phyloP scores from a whole-genome alignment of 2,113 vertebrate genomes.

The Microcebus lehilahytsara region DNA sequence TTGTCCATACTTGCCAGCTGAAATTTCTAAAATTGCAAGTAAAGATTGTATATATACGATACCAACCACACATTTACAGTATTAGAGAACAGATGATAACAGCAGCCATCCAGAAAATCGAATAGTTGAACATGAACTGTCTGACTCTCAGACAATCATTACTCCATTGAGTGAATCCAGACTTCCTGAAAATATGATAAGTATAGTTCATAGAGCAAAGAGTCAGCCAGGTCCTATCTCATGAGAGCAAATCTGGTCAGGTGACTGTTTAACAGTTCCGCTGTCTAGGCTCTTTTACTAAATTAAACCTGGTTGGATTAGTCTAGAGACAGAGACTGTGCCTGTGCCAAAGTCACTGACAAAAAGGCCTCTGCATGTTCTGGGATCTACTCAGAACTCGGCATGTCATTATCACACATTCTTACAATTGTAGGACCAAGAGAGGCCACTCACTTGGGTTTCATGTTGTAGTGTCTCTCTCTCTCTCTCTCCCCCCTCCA shows the following conservation, averaged over 20 bases:
- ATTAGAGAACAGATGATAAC: not conserved
- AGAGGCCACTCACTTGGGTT: not conserved
- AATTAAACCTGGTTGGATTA: not conserved
- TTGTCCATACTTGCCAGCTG: not conserved
- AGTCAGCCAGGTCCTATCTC: not conserved
- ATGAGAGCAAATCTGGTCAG: not conserved
- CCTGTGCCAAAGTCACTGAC: not conserved
- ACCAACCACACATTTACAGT: not conserved
- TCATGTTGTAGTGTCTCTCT: not conserved
- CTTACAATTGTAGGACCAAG: not conserved
- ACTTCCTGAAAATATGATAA: not conserved
- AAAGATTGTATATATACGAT: not conserved
- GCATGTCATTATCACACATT: not conserved
- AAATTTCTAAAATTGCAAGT: constrained; percentile 4
- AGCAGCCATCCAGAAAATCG: constrained; percentile 25
- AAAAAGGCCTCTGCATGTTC: not conserved
- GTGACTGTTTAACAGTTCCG: not conserved
- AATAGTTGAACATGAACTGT: not conserved
- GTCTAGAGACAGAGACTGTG: not conserved
- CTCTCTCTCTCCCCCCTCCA: no score
- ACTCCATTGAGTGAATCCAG: not conserved
- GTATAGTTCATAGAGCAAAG: not conserved
- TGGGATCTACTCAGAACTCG: not conserved
- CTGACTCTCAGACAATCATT: not conserved
- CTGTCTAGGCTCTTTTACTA: not conserved